Base-by-base conservation (phyloP, 1,140 invertebrate species). In the Cheumatopsyche charites region DNA sequence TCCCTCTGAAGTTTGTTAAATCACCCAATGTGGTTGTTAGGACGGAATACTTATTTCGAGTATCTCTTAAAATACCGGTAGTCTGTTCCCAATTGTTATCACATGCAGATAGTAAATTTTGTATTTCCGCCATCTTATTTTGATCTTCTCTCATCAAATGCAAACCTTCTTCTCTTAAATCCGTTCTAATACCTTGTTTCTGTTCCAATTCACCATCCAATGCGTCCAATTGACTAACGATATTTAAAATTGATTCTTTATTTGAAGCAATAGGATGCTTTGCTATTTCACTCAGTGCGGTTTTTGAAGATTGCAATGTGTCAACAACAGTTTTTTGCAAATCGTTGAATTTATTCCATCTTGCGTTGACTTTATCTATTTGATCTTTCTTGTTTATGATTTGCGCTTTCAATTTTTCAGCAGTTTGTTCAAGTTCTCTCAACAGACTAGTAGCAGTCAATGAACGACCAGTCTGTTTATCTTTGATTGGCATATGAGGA, bases 51-150 rank as follows among this genome's bases (percentile, higher is more conserved):
- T 91, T 91, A 75, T 90, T 88, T 67, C 89, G 90, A 72, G 93
- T 90, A 47, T 94, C 90, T 43, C 87, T 86, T 4, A 96, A 86
- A 17, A 89, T 80, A 63, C 92, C 89, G 67, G 90, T 89, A 0
- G 94, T 82, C 77, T 90, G 90, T 77, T 94, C 92, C 87, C 91
- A 95, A 70, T 90, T 90, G 26, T 88, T 87, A 75, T 95, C 92
- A 42, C 92, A 87, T 0, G 89, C 86, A 1, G 91, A 86, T 0
- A 95, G 78, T 42, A 89, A 88, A 70, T 91, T 91, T 81, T 95
- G 93, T 68, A 95, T 90, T 1, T 88, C 88, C 2, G 90, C 88
- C 79, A 91, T 90, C 75, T 91, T 91, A 25, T 88, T 87, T 73
- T 92, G 89, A 81, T 95, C 93, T 81, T 92, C 90, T 76, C 91